Evolutionary conservation across 2,888 invertebrate species (phyloP), one percentile per base, ranked within the genome.

Genomic region (Chrysolina oricalcia): DNA sequence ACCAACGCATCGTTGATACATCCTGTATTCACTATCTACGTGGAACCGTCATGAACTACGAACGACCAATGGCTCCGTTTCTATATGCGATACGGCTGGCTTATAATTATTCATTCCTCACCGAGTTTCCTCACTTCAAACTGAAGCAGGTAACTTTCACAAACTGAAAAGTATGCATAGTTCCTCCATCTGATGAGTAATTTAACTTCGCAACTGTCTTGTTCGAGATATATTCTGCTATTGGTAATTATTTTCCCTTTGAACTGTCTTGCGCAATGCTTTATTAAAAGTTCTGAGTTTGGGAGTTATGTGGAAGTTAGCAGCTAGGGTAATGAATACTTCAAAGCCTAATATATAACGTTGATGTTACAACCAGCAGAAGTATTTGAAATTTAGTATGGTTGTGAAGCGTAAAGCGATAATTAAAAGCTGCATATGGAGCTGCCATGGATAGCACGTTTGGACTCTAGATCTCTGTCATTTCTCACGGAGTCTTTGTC

Each of bases 211-310:
- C 2, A 63, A 3, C 15, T 40, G 27, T 27, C 27, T 17, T 3
- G 27, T 17, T 40, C 64, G n/a, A 64, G 64, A 65, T 46, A 46
- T 46, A 65, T 46, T 43, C 23, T 41, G 8, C 43, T 65, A 43
- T 65, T 17, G 46, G 9, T 65, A 65, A 65, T 65, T 65, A 65
- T 46, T 46, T 65, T 23, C 46, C 41, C 46, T 65, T 65, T 65
- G 46, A 65, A 65, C 21, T 13, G 19, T 17, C 23, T 46, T 65
- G 43, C 46, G 11, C 9, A 65, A 3, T 65, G 19, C 43, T 65
- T 65, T 17, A 65, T 46, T 17, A 50, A 6, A 8, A 15, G 17
- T 17, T 50, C n/a, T 50, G 17, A 15, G 48, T 50, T 50, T 15
- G 1, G 48, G 13, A 15, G 1, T 8, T 17, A 50, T 17, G 5